Conservation (phyloP, 2,888 invertebrate genomes). For the Ischnus inquisitorius region DNA sequence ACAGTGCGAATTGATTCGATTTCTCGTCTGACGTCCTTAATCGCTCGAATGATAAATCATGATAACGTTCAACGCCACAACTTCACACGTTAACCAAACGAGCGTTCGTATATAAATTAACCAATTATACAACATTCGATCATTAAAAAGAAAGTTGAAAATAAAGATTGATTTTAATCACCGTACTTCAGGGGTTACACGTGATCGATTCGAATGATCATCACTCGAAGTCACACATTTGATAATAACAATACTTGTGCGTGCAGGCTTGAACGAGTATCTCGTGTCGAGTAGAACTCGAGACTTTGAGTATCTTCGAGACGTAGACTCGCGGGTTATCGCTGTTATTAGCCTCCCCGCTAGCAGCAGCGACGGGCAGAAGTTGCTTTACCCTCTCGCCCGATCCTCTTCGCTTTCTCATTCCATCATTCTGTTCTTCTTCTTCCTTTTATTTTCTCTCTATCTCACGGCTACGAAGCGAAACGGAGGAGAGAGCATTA, state of each 20-base stretch:
- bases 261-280: conserved; percentile 1
- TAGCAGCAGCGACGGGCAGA: conserved; percentile 38
- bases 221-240: not conserved
- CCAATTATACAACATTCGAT: not conserved
- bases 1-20: not conserved
- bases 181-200: conserved; percentile 1
- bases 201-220: not conserved
- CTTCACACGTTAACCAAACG: not conserved
- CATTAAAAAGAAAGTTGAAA: not conserved
- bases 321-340: conserved; percentile 41
- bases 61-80: conserved; percentile 15
- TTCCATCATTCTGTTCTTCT: conserved; percentile 21
- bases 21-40: not conserved
- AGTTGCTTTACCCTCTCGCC: conserved; percentile 42
- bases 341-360: conserved; percentile 45
- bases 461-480: conserved; percentile 34
- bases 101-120: not conserved
- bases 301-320: conserved; percentile 37
- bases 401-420: conserved; percentile 30
- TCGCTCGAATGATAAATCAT: conserved; percentile 13
- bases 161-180: not conserved
- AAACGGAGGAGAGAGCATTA: conserved; percentile 63
- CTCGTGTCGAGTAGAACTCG: conserved; percentile 5
- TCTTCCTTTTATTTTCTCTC: not conserved
- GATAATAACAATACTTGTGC: conserved; percentile 19